Percentiles rank a stretch among this genome's conserved stretches.
Conservation (phyloP, 2,797 vertebrate genomes). For the Acanthurus tractus region DNA sequence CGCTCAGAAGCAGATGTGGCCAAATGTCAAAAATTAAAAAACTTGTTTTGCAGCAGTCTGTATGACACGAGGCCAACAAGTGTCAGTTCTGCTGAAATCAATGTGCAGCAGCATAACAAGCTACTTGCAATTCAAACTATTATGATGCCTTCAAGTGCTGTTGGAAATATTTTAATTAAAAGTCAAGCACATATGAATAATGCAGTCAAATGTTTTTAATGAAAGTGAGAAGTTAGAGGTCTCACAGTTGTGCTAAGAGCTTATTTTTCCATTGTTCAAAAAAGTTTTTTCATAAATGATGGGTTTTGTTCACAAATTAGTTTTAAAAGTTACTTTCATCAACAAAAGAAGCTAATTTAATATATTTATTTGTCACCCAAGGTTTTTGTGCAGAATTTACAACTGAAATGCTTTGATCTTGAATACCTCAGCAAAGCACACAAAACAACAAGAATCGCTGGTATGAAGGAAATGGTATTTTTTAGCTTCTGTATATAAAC, state of each 20-base stretch:
- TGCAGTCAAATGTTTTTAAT: too few species aligned
- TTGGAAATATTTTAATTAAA: conserved; percentile 30
- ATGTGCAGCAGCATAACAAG: conserved; percentile 22
- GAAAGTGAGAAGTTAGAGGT: too few species aligned
- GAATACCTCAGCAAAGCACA: neutral
- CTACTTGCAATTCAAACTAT: conserved; percentile 16
- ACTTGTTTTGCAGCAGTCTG: conserved; percentile 22
- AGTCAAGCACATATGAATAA: conserved; percentile 26
- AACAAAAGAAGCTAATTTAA: neutral
- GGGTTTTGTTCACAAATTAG: too few species aligned
- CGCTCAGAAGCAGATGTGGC: conserved; percentile 37
- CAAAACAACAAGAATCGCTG: neutral
- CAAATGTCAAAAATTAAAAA: conserved; percentile 47
- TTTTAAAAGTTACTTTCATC: too few species aligned
- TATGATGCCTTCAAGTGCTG: conserved; percentile 42
- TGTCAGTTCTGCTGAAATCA: conserved; percentile 57
- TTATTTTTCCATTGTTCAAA: too few species aligned
- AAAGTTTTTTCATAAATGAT: too few species aligned
- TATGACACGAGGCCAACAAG: conserved; percentile 42
- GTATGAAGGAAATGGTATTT: too few species aligned
- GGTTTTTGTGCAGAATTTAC: neutral
- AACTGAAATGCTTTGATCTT: neutral
- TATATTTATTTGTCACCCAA: neutral
- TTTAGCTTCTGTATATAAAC: too few species aligned
- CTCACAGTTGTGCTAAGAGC: too few species aligned